phyloP scores from a whole-genome alignment of 1,140 invertebrate species.

The Anoplophora glabripennis region DNA sequence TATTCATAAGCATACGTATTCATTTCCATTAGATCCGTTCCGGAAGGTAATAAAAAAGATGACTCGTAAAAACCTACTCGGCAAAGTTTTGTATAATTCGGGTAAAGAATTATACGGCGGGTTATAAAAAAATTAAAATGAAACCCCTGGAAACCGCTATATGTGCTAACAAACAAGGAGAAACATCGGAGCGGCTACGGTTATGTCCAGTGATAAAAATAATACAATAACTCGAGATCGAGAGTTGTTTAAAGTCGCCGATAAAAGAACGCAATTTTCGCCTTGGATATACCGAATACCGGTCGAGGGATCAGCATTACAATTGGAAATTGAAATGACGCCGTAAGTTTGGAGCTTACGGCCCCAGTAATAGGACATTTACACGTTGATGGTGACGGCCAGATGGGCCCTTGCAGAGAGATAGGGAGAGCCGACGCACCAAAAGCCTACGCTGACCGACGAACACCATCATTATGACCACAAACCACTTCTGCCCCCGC shows the following conservation, averaged over 20 bases:
- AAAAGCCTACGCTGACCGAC: slow-evolving; percentile 15
- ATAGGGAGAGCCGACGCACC: slow-evolving; percentile 4
- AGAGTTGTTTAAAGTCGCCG: slow-evolving; percentile 35
- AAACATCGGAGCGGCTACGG: slow-evolving; percentile 5
- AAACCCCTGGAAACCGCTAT: not conserved
- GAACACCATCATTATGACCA: slow-evolving; percentile 11
- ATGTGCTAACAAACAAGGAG: slow-evolving; percentile 11
- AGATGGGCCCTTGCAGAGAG: slow-evolving; percentile 14
- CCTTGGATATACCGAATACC: slow-evolving; percentile 17
- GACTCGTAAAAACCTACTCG: not conserved
- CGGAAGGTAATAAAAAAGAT: not conserved
- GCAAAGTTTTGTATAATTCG: slow-evolving; percentile 3
- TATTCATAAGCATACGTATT: too few species aligned
- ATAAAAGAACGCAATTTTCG: slow-evolving; percentile 38
- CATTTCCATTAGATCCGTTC: not conserved
- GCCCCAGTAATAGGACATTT: slow-evolving; percentile 42
- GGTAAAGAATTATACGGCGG: slow-evolving; percentile 5
- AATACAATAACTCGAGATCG: slow-evolving; percentile 34
- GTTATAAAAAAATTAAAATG: slow-evolving; percentile 13
- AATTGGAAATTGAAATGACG: slow-evolving; percentile 48
- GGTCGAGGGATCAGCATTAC: slow-evolving; percentile 36
- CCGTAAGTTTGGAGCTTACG: slow-evolving; percentile 42
- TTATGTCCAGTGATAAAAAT: slow-evolving; percentile 31
- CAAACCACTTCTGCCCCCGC: slow-evolving; percentile 7
- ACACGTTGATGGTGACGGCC: slow-evolving; percentile 36